Base-by-base conservation (phyloP, 2,113 vertebrate species). In the Myrmecobius fasciatus region DNA sequence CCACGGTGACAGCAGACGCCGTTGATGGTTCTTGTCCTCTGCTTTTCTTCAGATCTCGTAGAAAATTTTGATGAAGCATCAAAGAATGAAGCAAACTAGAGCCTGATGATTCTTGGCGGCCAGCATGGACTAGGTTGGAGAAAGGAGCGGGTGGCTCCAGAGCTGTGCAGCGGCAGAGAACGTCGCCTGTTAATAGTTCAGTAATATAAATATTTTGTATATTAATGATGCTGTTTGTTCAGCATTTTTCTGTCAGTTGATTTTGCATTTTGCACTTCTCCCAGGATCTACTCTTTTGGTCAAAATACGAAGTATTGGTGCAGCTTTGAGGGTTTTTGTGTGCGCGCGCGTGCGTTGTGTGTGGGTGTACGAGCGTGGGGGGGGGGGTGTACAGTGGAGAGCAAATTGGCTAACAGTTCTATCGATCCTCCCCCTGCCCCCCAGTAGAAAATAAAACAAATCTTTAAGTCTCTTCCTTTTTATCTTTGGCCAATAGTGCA, bases 11-110 rank as follows among this genome's bases (percentile, higher is more conserved):
- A 10, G 49, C 49, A 51, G 49, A 51, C 9, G 17, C 67, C 17
- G 0, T 43, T 43, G 20, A 83, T 22, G 5, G 2, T 83, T 43
- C 67, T 4, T 43, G 0, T n/a, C 17, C n/a, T 83, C 67, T 83
- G 67, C 89, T 97, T 89, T 98, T 93, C 97, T 98, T 75, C 98
- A 99, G 99, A 99, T 99, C 99, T 99, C 92, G 99, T 99, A 99
- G 99, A 99, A 99, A 99, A 99, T 98, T 99, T 99, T 96, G 99
- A 99, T 96, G 99, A 99, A 98, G 99, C 99, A n/a, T 99, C 99
- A 92, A 99, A 99, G 99, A 99, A 99, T 91, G 99, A 99, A 98
- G 99, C 99, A 92, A 99, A 99, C 98, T 99, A 99, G 99, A 98
- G 97, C 97, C 96, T 96, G 97, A 98, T 98, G 98, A 97, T 97